phyloP scores from a whole-genome alignment of 2,113 vertebrate genomes.

The Zosterops pallidus region DNA sequence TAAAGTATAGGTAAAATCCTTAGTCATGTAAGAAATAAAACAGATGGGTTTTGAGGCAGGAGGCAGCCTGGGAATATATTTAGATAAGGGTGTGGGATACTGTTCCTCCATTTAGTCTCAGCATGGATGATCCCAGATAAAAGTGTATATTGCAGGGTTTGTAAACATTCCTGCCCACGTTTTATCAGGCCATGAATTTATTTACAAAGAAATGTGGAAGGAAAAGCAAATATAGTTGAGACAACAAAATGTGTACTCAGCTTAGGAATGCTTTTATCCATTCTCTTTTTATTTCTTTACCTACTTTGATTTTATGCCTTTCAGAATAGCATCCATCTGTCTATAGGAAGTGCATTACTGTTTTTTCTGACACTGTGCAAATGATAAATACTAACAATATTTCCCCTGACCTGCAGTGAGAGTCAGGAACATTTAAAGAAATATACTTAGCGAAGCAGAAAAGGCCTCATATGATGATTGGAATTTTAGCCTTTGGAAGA shows the following conservation, averaged over 20 bases:
- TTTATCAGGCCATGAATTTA: background rate
- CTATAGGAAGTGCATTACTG: background rate
- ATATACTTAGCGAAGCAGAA: background rate
- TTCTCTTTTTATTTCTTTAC: background rate
- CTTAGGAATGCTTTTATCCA: background rate
- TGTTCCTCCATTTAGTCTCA: background rate
- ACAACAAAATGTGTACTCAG: background rate
- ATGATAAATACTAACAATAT: background rate
- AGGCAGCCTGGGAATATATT: background rate
- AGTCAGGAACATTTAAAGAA: background rate
- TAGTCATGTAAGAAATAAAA: background rate
- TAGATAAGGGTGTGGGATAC: background rate
- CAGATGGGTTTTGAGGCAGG: background rate
- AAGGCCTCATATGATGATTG: background rate
- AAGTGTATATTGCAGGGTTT: background rate
- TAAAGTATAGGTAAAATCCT: background rate
- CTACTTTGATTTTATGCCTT: constrained; percentile 16
- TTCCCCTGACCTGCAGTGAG: background rate
- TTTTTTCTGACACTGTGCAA: background rate
- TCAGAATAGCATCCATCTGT: background rate
- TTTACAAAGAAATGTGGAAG: background rate
- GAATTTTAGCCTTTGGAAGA: background rate
- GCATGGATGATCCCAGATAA: background rate
- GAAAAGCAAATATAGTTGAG: background rate
- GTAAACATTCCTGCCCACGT: background rate